Base-by-base conservation (phyloP, 2,113 vertebrate species). In the Crocuta crocuta region DNA sequence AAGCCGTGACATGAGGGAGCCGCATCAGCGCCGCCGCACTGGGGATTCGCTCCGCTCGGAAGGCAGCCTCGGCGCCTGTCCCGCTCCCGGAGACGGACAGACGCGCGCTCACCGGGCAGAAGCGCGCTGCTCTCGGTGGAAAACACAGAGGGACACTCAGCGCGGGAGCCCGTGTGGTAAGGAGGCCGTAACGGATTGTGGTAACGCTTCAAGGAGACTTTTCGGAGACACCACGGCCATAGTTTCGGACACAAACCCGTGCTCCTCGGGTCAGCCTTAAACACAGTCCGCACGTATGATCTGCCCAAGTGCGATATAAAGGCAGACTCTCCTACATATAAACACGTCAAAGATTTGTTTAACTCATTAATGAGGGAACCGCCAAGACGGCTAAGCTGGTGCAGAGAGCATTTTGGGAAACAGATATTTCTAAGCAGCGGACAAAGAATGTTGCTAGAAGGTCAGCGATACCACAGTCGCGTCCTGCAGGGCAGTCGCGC, bases 1-100 rank as follows among this genome's bases (percentile, higher is more conserved):
- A 4, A 0, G 9, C 50, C 4, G 0, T 0, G 8, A 33, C 1
- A 7, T 2, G 13, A 4, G 0, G 1, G 13, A 3, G 0, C 3
- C 0, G 43, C 0, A 4, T 3, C 9, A 2, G 21, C 35, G 1
- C 3, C 0, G 0, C 28, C 70, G 2, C 8, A 2, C 17, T 17
- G n/a, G 48, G 86, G 24, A 10, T 10, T 65, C 5, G 0, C 26
- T 12, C 1, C 0, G 80, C 45, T n/a, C 24, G 12, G 35, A 10
- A 5, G 7, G 35, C 50, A 5, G 9, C 4, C 11, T 0, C 24
- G 12, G 11, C 21, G 3, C 7, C 0, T 4, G 15, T 45, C 39
- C 73, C 2, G 12, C 4, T 1, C 11, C 24, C 1, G 0, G 1
- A 5, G 4, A 1, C 16, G 73, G 48, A 17, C 26, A 43, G 16